Base-by-base conservation (phyloP, 2,888 invertebrate species). In the Habrosyne pyritoides region DNA sequence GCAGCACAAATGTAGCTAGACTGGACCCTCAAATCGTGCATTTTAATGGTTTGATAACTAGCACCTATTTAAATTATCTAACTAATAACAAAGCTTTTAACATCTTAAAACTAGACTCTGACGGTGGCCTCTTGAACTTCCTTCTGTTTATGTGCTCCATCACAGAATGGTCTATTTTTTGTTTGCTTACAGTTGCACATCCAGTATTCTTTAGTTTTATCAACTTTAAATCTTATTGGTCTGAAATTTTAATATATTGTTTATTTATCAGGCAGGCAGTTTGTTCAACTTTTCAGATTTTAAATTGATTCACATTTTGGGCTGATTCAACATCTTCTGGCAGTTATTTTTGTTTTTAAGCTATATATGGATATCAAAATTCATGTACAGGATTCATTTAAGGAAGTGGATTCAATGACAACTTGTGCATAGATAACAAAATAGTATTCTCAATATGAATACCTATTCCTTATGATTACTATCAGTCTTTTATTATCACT, bases 121-220 rank as follows among this genome's bases (percentile, higher is more conserved):
- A 42, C 53, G 47, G 93, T 89, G 12, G 94, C 90, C 77, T 96
- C 93, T 78, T 96, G 95, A 53, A 97, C 94, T 47, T 95, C 94
- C 60, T 94, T 93, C 53, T 93, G 92, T 79, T 97, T 96, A 85
- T 99, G 99, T 10, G 98, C 95, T 10, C 99, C 99, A 91, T 99
- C 99, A 89, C 99, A 99, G 84, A 99, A 99, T 0, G 99, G 99
- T 64, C 98, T 93, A 68, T 97, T 96, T 52, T 94, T 94, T 0
- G 99, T 98, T 80, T 99, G 99, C 86, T 99, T 99, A 83, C 99
- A 99, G 82, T 98, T 98, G 83, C 99, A 99, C n/a, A 99, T 90
- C 97, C 98, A 98, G 82, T 98, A 99, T 18, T 98, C 97, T 72
- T 97, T 97, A 0, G 96, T 96, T 89, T 98, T 96, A 52, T 95